phyloP scores from a whole-genome alignment of 1,140 invertebrate genomes.

The Ephestia elutella region DNA sequence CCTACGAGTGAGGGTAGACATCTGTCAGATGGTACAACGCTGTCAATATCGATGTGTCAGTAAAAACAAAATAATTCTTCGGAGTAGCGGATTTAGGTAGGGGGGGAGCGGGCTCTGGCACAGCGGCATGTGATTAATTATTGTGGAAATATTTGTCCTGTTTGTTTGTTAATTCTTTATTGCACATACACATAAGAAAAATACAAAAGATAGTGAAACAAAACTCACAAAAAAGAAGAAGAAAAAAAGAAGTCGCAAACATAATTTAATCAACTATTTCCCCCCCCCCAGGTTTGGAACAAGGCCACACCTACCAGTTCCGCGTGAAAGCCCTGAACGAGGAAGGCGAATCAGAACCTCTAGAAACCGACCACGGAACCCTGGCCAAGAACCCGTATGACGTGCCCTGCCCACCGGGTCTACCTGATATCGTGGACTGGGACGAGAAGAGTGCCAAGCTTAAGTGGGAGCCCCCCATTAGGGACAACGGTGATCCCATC shows the following conservation, averaged over 20 bases:
- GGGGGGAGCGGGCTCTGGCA: too few species aligned
- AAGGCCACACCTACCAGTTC: constrained; percentile 95
- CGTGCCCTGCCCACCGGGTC: constrained; percentile 87
- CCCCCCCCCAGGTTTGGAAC: constrained; percentile 81
- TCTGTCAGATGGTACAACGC: too few species aligned
- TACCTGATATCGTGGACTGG: constrained; percentile 95
- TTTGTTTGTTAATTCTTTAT: too few species aligned
- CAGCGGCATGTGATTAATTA: too few species aligned
- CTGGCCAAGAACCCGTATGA: constrained; percentile 98
- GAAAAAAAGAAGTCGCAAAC: not conserved
- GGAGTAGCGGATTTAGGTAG: too few species aligned
- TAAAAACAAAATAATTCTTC: too few species aligned
- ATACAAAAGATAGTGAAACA: constrained; percentile 89
- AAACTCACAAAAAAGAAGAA: constrained; percentile 77
- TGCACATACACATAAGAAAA: too few species aligned
- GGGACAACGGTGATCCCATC: constrained; percentile 97
- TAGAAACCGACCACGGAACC: constrained; percentile 90
- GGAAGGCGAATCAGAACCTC: constrained; percentile 94
- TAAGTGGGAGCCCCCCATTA: constrained; percentile 95
- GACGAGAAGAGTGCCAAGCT: constrained; percentile 94
- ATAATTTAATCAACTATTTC: not conserved
- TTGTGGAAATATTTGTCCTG: too few species aligned
- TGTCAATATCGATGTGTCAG: too few species aligned
- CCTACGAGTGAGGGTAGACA: too few species aligned
- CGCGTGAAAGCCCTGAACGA: constrained; percentile 96